A percentile compares a stretch with the other conserved stretches of the same genome.
Conservation (phyloP, 2,888 invertebrate genomes). For the Cheilosia scutellata region DNA sequence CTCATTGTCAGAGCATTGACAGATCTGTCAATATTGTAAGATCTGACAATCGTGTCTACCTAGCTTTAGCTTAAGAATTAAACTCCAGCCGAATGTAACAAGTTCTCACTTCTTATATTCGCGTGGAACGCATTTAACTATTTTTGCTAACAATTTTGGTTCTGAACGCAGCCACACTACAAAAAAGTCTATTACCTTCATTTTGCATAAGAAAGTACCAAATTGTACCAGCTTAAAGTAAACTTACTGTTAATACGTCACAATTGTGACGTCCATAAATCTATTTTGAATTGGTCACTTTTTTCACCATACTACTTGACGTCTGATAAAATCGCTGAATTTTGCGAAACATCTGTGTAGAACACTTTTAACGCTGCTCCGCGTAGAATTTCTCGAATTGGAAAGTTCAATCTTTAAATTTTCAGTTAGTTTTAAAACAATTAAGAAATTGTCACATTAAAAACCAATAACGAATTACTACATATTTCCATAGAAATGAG, state of each 20-base stretch:
- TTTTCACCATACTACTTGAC: constrained; percentile 3
- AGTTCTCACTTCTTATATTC: too few relatives aligned
- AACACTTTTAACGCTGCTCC: neutral
- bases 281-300: constrained; percentile 28
- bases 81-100: too few relatives aligned
- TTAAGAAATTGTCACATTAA: neutral
- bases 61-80: too few relatives aligned
- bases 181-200: too few relatives aligned
- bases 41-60: too few relatives aligned
- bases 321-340: constrained; percentile 16
- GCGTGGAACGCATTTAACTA: too few relatives aligned
- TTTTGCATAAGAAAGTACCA: too few relatives aligned
- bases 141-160: too few relatives aligned
- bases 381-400: neutral
- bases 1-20: too few relatives aligned
- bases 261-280: neutral
- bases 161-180: too few relatives aligned
- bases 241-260: neutral
- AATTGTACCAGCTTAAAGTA: too few relatives aligned
- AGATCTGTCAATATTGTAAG: too few relatives aligned
- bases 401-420: neutral
- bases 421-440: constrained; percentile 13
- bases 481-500: constrained; percentile 77
- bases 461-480: neutral
- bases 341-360: constrained; percentile 17